A percentile compares a stretch with the other conserved stretches of the same genome.
Evolutionary conservation across 2,113 vertebrate species (phyloP).

Genomic region (Pionites leucogaster): DNA sequence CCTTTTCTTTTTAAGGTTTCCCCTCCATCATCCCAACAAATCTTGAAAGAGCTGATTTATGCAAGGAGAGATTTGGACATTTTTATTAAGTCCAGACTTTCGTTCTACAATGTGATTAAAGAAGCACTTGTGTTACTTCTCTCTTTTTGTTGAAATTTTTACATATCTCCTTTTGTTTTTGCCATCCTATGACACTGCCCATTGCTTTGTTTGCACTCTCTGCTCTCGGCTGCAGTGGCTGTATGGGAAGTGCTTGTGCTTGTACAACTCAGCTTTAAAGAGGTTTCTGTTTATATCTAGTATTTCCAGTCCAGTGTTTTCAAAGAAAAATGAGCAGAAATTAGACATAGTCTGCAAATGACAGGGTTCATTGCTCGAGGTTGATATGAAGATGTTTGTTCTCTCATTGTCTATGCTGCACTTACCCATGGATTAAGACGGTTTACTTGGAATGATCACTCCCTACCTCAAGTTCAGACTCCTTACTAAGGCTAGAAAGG

Average conservation of each 20-base stretch:
- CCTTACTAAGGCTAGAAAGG: neutral
- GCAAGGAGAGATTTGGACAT: neutral
- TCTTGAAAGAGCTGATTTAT: conserved; percentile 4
- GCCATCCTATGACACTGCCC: neutral
- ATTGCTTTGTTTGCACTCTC: neutral
- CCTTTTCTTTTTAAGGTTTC: neutral
- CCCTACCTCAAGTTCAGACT: neutral
- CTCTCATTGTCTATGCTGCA: neutral
- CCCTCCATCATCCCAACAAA: neutral
- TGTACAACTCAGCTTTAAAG: neutral
- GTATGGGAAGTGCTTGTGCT: neutral
- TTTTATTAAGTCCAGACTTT: conserved; percentile 21
- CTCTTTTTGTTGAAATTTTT: neutral
- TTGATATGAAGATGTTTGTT: neutral
- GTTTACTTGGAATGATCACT: neutral
- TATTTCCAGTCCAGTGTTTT: neutral
- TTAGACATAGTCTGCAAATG: neutral
- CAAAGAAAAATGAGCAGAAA: neutral
- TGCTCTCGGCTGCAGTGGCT: neutral
- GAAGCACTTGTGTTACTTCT: neutral
- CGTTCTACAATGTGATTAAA: neutral
- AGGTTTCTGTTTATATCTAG: neutral
- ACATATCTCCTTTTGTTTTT: neutral
- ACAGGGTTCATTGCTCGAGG: neutral
- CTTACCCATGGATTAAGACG: neutral